A percentile compares a stretch with the other conserved stretches of the same genome.
phyloP scores from a whole-genome alignment of 1,140 invertebrate species.

The Trissolcus basalis region DNA sequence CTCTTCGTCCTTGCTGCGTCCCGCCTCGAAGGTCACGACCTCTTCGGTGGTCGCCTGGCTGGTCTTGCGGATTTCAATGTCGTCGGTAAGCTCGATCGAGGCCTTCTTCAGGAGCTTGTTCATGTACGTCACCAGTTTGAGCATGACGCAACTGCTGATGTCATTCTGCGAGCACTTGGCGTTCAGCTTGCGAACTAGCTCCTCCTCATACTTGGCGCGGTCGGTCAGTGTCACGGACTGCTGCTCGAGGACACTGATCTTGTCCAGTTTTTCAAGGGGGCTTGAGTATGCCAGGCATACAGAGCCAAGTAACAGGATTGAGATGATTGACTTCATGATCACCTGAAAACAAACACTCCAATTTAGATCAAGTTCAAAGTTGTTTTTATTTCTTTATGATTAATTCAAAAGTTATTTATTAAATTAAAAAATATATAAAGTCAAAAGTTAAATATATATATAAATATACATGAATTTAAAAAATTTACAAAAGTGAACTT shows the following conservation, averaged over 20 bases:
- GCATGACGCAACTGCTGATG: slow-evolving; percentile 85
- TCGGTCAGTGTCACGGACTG: slow-evolving; percentile 69
- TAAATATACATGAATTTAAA: no score
- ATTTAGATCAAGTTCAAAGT: neutral
- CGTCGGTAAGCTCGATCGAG: slow-evolving; percentile 83
- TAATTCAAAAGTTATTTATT: no score
- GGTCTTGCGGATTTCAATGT: slow-evolving; percentile 86
- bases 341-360: slow-evolving; percentile 13
- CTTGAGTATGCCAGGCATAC: slow-evolving; percentile 63
- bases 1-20: slow-evolving; percentile 78
- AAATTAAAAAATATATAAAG: no score
- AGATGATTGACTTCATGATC: slow-evolving; percentile 67
- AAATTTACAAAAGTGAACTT: no score
- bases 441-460: no score
- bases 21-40: slow-evolving; percentile 68
- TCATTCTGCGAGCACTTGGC: slow-evolving; percentile 85
- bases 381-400: neutral
- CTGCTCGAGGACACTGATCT: slow-evolving; percentile 70
- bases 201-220: slow-evolving; percentile 79
- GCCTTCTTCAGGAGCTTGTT: slow-evolving; percentile 87
- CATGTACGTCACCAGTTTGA: slow-evolving; percentile 87
- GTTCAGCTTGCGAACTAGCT: slow-evolving; percentile 83
- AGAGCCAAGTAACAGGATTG: slow-evolving; percentile 56
- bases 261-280: slow-evolving; percentile 72
- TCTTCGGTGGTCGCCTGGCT: slow-evolving; percentile 73